phyloP scores from a whole-genome alignment of 2,113 vertebrate genomes.

The Porphyrio hochstetteri region DNA sequence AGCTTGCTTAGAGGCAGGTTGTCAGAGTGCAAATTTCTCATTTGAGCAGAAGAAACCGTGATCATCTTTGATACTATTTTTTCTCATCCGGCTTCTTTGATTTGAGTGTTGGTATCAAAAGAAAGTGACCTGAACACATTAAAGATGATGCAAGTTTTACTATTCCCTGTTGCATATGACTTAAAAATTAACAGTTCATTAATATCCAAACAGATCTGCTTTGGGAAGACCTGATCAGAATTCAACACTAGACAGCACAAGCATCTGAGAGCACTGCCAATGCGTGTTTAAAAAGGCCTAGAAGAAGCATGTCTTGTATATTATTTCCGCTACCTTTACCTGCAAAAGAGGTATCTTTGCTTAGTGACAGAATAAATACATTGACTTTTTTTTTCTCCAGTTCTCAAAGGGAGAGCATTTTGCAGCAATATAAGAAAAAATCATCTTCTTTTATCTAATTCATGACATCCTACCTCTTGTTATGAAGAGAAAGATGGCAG shows the following conservation, averaged over 20 bases:
- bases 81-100: background rate
- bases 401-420: background rate
- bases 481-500: background rate
- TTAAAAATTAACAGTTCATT: conserved; percentile 47
- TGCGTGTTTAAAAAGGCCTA: background rate
- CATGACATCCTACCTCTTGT: background rate
- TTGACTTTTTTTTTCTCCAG: background rate
- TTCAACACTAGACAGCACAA: background rate
- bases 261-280: background rate
- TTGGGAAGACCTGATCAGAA: background rate
- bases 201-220: conserved; percentile 12
- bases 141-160: background rate
- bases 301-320: background rate
- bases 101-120: conserved; percentile 15
- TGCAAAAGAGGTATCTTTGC: background rate
- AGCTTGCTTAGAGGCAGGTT: background rate
- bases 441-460: background rate
- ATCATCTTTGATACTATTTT: background rate
- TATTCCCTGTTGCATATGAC: background rate
- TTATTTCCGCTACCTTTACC: background rate
- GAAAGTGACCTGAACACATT: conserved; percentile 33
- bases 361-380: background rate
- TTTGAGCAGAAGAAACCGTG: background rate
- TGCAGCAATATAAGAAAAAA: background rate
- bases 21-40: background rate